Conservation (phyloP, 1,140 invertebrate species). For the Solenopsis fugax region DNA sequence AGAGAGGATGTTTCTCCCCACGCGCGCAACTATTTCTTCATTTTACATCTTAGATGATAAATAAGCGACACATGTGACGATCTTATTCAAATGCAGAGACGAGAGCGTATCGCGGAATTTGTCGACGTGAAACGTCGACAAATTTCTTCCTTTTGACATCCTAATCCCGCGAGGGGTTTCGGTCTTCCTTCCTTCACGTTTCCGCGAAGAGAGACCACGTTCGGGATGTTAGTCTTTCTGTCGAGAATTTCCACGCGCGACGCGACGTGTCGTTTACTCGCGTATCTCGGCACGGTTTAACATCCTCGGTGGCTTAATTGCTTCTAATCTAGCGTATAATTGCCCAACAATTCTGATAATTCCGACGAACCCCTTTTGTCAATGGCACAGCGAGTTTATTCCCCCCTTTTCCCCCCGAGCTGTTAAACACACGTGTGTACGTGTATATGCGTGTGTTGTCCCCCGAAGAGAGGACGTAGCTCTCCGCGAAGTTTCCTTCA, state of each 20-base stretch:
- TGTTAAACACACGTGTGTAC: neutral
- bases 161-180: constrained; percentile 6
- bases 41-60: neutral
- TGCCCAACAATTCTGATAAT: constrained; percentile 42
- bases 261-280: neutral
- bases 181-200: neutral
- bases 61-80: constrained; percentile 9
- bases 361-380: neutral
- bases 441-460: neutral
- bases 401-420: neutral
- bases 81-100: neutral
- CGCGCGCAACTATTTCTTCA: neutral
- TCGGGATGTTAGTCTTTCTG: constrained; percentile 1
- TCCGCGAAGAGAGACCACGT: neutral
- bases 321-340: constrained; percentile 19
- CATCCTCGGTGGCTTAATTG: neutral
- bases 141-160: constrained; percentile 36
- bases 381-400: neutral
- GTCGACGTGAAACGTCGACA: neutral
- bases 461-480: neutral
- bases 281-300: neutral
- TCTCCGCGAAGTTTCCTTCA: constrained; percentile 9
- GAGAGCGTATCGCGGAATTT: neutral
- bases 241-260: neutral
- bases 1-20: neutral